These are phyloP conservation scores for Rhorus exstirpatorius DNA, from an alignment of 2,888 invertebrate genomes.

Conservation along the genomic window DNA sequence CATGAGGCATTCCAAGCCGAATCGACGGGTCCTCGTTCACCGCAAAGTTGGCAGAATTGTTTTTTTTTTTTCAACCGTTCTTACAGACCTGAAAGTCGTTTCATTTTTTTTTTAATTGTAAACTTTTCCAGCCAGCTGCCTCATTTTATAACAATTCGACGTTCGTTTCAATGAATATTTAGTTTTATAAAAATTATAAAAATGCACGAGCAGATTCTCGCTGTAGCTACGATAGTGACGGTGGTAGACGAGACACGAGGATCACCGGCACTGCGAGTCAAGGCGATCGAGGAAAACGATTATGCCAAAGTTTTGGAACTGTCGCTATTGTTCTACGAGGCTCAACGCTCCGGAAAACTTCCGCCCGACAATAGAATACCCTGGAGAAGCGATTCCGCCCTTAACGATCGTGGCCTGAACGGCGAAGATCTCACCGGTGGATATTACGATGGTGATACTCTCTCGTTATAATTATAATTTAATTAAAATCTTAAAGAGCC, in stretches of 20 bases:
- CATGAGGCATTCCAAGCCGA: no score
- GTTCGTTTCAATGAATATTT: neutral
- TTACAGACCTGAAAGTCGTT: no score
- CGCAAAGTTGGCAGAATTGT: no score
- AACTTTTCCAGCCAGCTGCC: no score
- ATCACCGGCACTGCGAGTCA: conserved; percentile 64
- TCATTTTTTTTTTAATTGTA: no score
- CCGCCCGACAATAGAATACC: conserved; percentile 86
- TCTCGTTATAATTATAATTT: neutral
- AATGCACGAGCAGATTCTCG: conserved; percentile 54
- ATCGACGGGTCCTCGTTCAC: no score
- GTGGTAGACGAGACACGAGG: conserved; percentile 61
- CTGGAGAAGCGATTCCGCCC: conserved; percentile 88
- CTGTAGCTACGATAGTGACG: conserved; percentile 61
- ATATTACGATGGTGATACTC: conserved; percentile 87
- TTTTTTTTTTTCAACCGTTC: no score
- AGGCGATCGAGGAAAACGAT: conserved; percentile 79
- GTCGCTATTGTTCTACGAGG: conserved; percentile 88
- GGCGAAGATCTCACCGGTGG: conserved; percentile 88
- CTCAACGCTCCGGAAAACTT: conserved; percentile 87
- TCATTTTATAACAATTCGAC: no score
- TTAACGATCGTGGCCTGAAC: conserved; percentile 86
- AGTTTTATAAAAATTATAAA: neutral
- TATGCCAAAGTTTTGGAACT: conserved; percentile 86
- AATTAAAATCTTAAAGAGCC: neutral